A percentile compares a stretch with the other conserved stretches of the same genome.
Evolutionary conservation across 2,888 invertebrate genomes (phyloP).

Genomic region (Drosophila leonis): DNA sequence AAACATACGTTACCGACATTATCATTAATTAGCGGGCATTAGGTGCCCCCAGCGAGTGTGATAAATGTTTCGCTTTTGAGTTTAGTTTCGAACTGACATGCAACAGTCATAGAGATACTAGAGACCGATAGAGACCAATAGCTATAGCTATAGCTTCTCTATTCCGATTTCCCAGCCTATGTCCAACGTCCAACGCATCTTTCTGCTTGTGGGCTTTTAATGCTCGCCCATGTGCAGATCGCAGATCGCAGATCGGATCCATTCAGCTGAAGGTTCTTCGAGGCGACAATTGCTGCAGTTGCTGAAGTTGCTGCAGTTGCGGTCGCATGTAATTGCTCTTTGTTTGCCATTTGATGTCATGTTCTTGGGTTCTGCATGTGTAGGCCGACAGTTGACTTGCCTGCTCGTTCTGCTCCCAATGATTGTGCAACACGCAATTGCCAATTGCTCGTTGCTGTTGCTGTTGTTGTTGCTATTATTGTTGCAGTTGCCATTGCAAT

Average conservation of each 20-base stretch:
- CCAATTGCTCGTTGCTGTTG: slow-evolving; percentile 41
- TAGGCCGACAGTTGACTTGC: slow-evolving; percentile 55
- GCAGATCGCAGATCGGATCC: slow-evolving; percentile 20
- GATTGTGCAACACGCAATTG: slow-evolving; percentile 78
- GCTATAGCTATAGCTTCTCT: neutral
- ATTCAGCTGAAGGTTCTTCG: slow-evolving; percentile 30
- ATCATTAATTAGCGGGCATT: slow-evolving; percentile 62
- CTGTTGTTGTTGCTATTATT: slow-evolving; percentile 19
- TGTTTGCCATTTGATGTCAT: slow-evolving; percentile 79
- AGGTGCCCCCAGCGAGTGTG: slow-evolving; percentile 32
- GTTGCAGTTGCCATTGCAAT: slow-evolving; percentile 20
- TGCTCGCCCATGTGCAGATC: slow-evolving; percentile 65
- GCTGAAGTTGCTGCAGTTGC: slow-evolving; percentile 4
- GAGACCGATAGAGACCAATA: neutral
- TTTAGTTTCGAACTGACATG: slow-evolving; percentile 66
- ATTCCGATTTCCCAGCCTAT: slow-evolving; percentile 15
- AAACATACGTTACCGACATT: slow-evolving; percentile 45
- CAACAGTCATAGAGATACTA: slow-evolving; percentile 54
- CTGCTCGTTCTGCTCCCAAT: slow-evolving; percentile 51
- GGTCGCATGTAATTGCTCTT: slow-evolving; percentile 73
- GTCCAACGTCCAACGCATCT: slow-evolving; percentile 69
- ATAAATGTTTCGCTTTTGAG: slow-evolving; percentile 41
- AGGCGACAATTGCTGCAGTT: slow-evolving; percentile 23
- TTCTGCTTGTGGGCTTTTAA: slow-evolving; percentile 62
- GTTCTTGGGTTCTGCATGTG: slow-evolving; percentile 67